Conservation (phyloP, 2,113 vertebrate genomes). For the Kryptolebias marmoratus region DNA sequence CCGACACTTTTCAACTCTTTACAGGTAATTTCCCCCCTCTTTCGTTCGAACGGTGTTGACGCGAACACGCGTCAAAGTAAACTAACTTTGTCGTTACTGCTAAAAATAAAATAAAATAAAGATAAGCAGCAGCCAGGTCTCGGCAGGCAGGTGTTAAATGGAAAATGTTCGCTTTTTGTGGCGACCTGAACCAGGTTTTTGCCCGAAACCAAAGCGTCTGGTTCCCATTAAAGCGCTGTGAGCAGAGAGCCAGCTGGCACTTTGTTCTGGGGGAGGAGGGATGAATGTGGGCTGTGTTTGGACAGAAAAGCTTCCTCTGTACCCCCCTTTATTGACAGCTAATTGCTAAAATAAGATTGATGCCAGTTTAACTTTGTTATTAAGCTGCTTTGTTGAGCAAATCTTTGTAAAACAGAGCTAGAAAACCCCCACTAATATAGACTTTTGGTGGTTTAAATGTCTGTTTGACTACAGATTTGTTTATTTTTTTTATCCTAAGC, state of each 20-base stretch:
- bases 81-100: neutral
- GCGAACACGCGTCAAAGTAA: neutral
- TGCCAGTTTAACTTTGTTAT: conserved; percentile 15
- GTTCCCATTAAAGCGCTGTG: conserved; percentile 41
- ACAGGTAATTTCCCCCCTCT: conserved; percentile 29
- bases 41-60: neutral
- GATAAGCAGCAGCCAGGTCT: neutral
- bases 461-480: too few relatives aligned
- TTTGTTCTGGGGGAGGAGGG: conserved; percentile 27
- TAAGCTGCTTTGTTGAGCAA: conserved; percentile 1
- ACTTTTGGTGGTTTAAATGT: too few relatives aligned
- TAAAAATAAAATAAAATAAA: neutral
- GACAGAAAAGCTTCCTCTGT: conserved; percentile 35
- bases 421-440: neutral
- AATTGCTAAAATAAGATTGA: conserved; percentile 62
- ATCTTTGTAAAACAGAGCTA: neutral
- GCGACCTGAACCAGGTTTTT: neutral
- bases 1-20: conserved; percentile 6
- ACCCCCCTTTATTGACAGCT: conserved; percentile 49
- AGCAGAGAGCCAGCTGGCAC: conserved; percentile 67
- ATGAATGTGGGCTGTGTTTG: conserved; percentile 28
- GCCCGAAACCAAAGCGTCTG: conserved; percentile 31
- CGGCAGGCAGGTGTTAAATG: neutral
- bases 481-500: too few relatives aligned
- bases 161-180: neutral